Percentiles rank a stretch among this genome's conserved stretches.
These are phyloP conservation scores for Platycnemis pennipes DNA, from an alignment of 2,888 invertebrate species.

Conservation along the genomic window DNA sequence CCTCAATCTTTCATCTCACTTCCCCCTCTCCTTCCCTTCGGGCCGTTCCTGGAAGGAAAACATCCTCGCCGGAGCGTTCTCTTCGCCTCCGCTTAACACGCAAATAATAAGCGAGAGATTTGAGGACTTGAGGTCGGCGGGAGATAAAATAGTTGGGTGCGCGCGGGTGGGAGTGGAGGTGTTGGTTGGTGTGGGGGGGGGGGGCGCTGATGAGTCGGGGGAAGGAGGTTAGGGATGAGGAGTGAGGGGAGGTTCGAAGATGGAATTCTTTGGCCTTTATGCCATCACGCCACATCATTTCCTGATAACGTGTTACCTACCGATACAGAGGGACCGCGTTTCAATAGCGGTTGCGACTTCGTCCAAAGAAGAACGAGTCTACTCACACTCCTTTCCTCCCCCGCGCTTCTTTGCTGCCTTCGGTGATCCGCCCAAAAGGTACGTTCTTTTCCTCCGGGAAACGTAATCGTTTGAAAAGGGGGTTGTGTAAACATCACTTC, in stretches of 20 bases:
- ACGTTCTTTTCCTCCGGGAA: not conserved
- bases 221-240: not conserved
- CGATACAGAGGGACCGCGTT: conserved; percentile 32
- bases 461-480: not conserved
- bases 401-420: not conserved
- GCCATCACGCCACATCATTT: conserved; percentile 65
- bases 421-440: not conserved
- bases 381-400: not conserved
- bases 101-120: conserved; percentile 43
- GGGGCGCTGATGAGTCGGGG: not conserved
- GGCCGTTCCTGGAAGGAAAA: not conserved
- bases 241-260: conserved; percentile 14
- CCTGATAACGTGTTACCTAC: conserved; percentile 63
- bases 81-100: conserved; percentile 27
- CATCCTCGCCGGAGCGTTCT: not conserved
- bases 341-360: conserved; percentile 41
- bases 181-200: too few relatives aligned
- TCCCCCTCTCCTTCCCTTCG: not conserved
- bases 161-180: not conserved
- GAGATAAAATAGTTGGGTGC: conserved; percentile 1
- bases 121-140: not conserved
- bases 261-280: not conserved
- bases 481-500: not conserved
- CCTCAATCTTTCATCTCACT: not conserved
- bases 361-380: conserved; percentile 33